Evolutionary conservation across 1,140 invertebrate genomes (phyloP).

Genomic region (Drosophila ficusphila): DNA sequence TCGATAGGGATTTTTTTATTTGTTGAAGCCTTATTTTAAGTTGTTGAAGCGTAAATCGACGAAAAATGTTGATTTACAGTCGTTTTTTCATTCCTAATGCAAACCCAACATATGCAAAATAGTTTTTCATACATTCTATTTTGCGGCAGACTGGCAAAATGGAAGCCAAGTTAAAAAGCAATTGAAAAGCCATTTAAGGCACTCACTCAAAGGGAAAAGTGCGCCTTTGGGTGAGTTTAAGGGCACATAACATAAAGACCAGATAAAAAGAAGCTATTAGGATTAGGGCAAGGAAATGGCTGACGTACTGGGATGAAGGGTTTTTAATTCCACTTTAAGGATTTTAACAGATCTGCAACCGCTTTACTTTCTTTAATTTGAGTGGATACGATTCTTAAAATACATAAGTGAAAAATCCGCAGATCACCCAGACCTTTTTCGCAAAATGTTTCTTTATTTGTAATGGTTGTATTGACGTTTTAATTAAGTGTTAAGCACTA

Average conservation of each 20-base stretch:
- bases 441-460: too few species aligned
- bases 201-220: conserved; percentile 33
- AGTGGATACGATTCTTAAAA: too few species aligned
- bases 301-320: neutral
- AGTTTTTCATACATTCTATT: conserved; percentile 14
- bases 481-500: too few species aligned
- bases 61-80: neutral
- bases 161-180: conserved; percentile 53
- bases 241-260: conserved; percentile 32
- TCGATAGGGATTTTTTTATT: too few species aligned
- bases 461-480: too few species aligned
- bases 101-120: conserved; percentile 7
- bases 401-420: too few species aligned
- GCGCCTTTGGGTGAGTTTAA: conserved; percentile 21
- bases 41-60: too few species aligned
- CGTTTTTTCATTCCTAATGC: neutral
- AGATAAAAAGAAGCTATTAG: conserved; percentile 46
- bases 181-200: conserved; percentile 74
- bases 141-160: neutral
- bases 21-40: too few species aligned
- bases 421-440: too few species aligned
- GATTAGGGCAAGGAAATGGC: conserved; percentile 37
- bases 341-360: neutral
- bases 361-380: too few species aligned
- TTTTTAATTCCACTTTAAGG: conserved; percentile 14